Conservation (phyloP, 2,888 invertebrate species). For the Xanthia icteritia region DNA sequence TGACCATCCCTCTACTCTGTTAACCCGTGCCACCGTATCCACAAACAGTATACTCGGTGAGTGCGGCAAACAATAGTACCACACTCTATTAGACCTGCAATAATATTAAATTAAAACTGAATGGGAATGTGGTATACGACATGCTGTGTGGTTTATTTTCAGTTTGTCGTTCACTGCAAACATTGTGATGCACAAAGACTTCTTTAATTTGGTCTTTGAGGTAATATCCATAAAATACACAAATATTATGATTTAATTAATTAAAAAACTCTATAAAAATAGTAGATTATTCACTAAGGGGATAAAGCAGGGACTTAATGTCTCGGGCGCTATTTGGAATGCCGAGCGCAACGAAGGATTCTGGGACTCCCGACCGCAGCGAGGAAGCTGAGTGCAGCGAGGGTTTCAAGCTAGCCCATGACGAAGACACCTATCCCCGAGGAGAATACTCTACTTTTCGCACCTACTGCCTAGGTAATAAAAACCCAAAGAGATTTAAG, state of each 20-base stretch:
- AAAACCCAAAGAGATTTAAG: too few species aligned
- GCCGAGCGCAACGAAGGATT: too few species aligned
- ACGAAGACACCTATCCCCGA: too few species aligned
- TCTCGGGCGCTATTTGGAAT: too few species aligned
- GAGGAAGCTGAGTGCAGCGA: too few species aligned
- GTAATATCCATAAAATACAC: not conserved
- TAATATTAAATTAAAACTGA: slow-evolving; percentile 18
- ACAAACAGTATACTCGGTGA: slow-evolving; percentile 88
- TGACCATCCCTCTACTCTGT: slow-evolving; percentile 89
- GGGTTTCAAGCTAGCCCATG: too few species aligned
- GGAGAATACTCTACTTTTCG: too few species aligned
- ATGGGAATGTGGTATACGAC: not conserved
- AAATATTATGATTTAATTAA: not conserved
- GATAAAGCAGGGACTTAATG: too few species aligned
- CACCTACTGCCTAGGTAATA: too few species aligned
- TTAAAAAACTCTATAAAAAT: not conserved
- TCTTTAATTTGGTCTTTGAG: not conserved
- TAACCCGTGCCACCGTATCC: slow-evolving; percentile 89
- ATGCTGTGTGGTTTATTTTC: not conserved
- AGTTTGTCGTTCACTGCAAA: not conserved
- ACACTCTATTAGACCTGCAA: slow-evolving; percentile 71
- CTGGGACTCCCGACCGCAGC: too few species aligned
- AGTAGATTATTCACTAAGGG: too few species aligned
- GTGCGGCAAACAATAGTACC: slow-evolving; percentile 76
- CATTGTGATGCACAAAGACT: not conserved